Percentiles rank a stretch among this genome's conserved stretches.
These are phyloP conservation scores for Platysternon megacephalum DNA, from an alignment of 2,113 vertebrate genomes.

Conservation along the genomic window DNA sequence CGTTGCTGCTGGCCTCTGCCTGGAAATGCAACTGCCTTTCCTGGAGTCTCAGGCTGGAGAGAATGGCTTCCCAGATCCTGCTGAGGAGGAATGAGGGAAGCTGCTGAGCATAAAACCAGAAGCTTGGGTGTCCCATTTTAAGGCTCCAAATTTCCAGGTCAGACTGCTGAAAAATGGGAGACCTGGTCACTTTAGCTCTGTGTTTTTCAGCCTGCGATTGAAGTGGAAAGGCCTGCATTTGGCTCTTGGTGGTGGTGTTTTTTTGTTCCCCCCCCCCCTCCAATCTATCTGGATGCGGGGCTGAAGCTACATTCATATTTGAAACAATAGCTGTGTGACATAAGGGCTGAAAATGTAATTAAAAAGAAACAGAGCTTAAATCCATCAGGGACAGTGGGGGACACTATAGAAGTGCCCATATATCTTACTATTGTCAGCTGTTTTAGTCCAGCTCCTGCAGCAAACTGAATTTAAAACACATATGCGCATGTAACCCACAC, in stretches of 20 bases:
- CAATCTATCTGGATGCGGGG: no score
- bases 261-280: no score
- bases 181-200: no score
- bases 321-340: neutral
- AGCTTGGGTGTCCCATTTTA: neutral
- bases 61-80: neutral
- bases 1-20: neutral
- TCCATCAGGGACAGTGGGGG: neutral
- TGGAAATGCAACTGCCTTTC: neutral
- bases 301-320: no score
- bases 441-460: neutral
- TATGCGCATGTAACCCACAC: no score
- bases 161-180: neutral
- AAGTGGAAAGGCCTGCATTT: neutral
- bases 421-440: neutral
- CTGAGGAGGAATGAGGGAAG: neutral
- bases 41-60: neutral
- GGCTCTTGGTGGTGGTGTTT: neutral
- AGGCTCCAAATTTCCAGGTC: neutral
- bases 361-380: neutral
- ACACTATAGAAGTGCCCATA: neutral
- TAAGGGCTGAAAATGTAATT: neutral
- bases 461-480: neutral
- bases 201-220: no score
- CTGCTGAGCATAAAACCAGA: neutral